These are phyloP conservation scores for Gobiocypris rarus DNA, from an alignment of 2,113 vertebrate species.

Conservation along the genomic window DNA sequence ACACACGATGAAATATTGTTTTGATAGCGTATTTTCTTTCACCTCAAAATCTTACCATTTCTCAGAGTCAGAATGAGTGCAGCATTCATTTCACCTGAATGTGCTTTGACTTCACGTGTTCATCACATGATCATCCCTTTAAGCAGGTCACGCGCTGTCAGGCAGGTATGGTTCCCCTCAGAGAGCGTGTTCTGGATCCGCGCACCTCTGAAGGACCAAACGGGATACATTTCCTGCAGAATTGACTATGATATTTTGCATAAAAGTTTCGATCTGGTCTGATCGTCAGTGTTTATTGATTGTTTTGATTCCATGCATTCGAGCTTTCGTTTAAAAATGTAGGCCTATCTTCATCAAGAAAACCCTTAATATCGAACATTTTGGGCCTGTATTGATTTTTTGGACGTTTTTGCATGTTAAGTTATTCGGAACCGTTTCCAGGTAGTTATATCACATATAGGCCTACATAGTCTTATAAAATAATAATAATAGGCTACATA, in stretches of 20 bases:
- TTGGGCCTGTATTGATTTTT: neutral
- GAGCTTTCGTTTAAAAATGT: neutral
- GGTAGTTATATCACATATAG: neutral
- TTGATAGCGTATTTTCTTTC: neutral
- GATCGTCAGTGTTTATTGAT: neutral
- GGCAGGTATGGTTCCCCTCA: neutral
- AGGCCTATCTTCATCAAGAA: neutral
- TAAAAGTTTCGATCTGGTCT: too few relatives aligned
- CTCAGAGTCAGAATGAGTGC: neutral
- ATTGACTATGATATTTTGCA: neutral
- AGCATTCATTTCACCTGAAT: neutral
- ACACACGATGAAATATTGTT: too few relatives aligned
- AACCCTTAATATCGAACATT: neutral
- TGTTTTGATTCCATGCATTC: neutral
- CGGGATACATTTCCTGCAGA: neutral
- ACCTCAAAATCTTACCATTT: neutral
- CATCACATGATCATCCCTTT: conserved; percentile 28
- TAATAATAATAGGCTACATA: neutral
- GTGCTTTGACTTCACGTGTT: conserved; percentile 22
- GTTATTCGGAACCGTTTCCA: neutral
- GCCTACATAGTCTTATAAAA: neutral
- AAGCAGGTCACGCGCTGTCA: conserved; percentile 39
- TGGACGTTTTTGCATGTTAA: neutral
- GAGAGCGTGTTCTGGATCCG: neutral
- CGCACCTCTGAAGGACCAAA: neutral